phyloP scores from a whole-genome alignment of 2,113 vertebrate species.

The Cisticola juncidis region DNA sequence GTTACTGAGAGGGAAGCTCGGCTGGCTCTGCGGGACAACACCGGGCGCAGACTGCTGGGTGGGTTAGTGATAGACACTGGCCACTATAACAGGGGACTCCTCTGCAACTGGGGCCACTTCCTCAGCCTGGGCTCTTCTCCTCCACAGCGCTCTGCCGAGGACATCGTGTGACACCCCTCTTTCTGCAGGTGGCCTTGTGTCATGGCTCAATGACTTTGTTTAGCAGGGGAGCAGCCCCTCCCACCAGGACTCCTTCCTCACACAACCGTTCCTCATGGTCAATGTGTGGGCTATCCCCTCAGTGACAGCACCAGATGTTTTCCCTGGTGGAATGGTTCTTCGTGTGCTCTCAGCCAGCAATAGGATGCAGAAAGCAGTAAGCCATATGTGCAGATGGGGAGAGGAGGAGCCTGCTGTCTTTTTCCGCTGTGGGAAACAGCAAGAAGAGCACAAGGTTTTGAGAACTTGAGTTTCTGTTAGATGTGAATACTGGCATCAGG shows the following conservation, averaged over 20 bases:
- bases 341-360: neutral
- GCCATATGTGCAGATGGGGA: constrained; percentile 22
- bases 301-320: neutral
- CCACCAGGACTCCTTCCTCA: neutral
- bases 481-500: neutral
- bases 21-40: constrained; percentile 84
- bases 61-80: constrained; percentile 91
- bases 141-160: constrained; percentile 61
- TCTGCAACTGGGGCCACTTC: constrained; percentile 90
- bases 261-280: neutral
- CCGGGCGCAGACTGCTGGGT: constrained; percentile 77
- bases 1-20: constrained; percentile 93
- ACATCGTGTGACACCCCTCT: constrained; percentile 80
- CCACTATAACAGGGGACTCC: constrained; percentile 83
- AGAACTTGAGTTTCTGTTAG: neutral
- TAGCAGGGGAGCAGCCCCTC: neutral
- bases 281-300: neutral
- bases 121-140: constrained; percentile 74
- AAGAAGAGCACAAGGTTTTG: neutral
- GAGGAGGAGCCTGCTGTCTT: neutral
- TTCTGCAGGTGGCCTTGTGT: neutral
- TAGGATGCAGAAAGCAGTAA: constrained; percentile 1
- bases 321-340: neutral
- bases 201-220: neutral
- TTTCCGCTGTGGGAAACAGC: neutral